Evolutionary conservation across 2,888 invertebrate species (phyloP).

Genomic region (Phymatocera aterrima): DNA sequence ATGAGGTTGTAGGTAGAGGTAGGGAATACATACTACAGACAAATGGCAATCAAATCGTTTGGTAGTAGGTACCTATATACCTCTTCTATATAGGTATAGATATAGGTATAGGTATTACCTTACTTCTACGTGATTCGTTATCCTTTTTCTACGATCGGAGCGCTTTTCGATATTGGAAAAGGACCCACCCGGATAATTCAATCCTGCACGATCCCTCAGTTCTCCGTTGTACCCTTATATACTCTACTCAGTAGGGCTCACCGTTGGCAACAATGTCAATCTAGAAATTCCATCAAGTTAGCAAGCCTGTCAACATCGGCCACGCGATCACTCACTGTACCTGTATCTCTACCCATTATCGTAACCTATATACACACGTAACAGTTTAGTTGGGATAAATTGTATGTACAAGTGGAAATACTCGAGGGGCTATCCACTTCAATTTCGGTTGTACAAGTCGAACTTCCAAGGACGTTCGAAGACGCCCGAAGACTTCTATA

Average conservation of each 20-base stretch:
- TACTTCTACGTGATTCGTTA: constrained; percentile 12
- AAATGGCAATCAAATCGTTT: constrained; percentile 32
- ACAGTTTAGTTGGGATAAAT: too few species aligned
- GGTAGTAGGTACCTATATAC: background rate
- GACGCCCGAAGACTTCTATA: too few species aligned
- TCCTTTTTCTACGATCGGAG: constrained; percentile 25
- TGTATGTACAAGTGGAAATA: too few species aligned
- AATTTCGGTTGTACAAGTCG: too few species aligned
- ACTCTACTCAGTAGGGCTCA: too few species aligned
- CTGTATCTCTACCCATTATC: background rate
- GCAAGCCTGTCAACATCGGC: background rate
- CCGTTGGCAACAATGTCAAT: constrained; percentile 23
- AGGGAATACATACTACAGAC: constrained; percentile 12
- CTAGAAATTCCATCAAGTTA: constrained; percentile 4
- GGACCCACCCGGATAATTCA: constrained; percentile 40
- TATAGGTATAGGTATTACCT: too few species aligned
- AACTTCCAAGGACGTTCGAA: too few species aligned
- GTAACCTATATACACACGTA: background rate
- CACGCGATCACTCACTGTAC: background rate
- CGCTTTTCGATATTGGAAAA: constrained; percentile 33
- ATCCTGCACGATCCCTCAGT: constrained; percentile 16
- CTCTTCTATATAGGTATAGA: too few species aligned
- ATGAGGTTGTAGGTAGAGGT: too few species aligned
- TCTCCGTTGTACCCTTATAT: background rate
- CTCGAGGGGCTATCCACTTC: too few species aligned